These are phyloP conservation scores for Alviniconcha strummeri DNA, from an alignment of 2,888 invertebrate genomes.

Conservation along the genomic window DNA sequence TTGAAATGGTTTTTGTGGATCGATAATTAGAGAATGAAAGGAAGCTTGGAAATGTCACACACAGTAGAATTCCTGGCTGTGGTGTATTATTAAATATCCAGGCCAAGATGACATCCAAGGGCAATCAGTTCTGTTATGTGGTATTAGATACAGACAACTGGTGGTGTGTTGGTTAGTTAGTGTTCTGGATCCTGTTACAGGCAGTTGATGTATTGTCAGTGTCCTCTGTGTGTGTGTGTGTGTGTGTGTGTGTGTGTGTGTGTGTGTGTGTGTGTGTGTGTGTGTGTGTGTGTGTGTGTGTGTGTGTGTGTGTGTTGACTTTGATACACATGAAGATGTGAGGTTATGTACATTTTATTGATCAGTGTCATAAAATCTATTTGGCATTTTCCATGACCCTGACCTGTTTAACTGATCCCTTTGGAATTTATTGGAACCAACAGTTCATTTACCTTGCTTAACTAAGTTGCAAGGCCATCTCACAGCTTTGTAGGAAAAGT, in stretches of 20 bases:
- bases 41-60: neutral
- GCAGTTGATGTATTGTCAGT: too few relatives aligned
- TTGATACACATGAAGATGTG: neutral
- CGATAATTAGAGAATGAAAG: neutral
- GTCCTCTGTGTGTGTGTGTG: neutral
- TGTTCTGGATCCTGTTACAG: too few relatives aligned
- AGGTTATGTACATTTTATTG: too few relatives aligned
- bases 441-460: too few relatives aligned
- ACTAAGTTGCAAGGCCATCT: too few relatives aligned
- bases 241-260: conserved; percentile 12
- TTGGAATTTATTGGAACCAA: too few relatives aligned
- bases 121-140: neutral
- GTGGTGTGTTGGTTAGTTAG: too few relatives aligned
- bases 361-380: too few relatives aligned
- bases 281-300: conserved; percentile 16
- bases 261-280: conserved; percentile 16
- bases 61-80: neutral
- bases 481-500: too few relatives aligned
- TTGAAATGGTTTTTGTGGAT: neutral
- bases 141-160: too few relatives aligned
- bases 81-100: neutral
- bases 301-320: neutral
- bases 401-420: too few relatives aligned
- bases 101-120: neutral
- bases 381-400: too few relatives aligned